Conservation (phyloP, 2,113 vertebrate species). For the Machaerirhynchus nigripectus region DNA sequence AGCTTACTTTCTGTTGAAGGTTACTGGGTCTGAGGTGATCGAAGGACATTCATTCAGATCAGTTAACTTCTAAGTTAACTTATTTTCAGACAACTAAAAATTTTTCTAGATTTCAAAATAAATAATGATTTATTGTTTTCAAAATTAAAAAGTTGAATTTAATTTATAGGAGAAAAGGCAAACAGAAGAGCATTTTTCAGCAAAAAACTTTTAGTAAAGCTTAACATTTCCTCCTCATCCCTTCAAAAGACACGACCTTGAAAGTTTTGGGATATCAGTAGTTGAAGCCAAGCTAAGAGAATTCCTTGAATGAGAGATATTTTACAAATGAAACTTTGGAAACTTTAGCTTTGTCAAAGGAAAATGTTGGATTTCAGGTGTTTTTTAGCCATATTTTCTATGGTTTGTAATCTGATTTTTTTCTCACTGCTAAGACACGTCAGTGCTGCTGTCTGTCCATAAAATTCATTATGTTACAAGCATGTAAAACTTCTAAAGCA, state of each 20-base stretch:
- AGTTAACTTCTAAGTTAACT: not conserved
- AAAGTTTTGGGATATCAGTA: not conserved
- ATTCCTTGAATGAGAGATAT: not conserved
- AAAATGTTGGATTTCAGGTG: not conserved
- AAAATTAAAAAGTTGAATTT: not conserved
- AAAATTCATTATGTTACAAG: not conserved
- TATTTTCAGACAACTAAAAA: not conserved
- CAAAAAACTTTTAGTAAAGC: not conserved
- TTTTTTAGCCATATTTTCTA: not conserved
- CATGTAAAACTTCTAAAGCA: not conserved
- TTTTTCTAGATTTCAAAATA: not conserved
- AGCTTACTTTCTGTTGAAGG: not conserved
- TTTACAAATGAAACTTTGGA: not conserved
- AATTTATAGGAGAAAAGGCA: not conserved
- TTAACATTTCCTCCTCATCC: not conserved
- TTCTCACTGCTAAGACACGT: not conserved
- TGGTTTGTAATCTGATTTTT: not conserved
- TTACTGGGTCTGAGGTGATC: not conserved
- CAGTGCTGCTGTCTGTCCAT: not conserved
- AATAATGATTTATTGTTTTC: not conserved
- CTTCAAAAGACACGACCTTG: not conserved
- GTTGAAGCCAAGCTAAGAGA: not conserved
- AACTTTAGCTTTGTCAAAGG: not conserved
- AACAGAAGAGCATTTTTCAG: not conserved
- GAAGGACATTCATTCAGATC: not conserved